Conservation (phyloP, 2,797 vertebrate genomes). For the Hylomyscus alleni region DNA sequence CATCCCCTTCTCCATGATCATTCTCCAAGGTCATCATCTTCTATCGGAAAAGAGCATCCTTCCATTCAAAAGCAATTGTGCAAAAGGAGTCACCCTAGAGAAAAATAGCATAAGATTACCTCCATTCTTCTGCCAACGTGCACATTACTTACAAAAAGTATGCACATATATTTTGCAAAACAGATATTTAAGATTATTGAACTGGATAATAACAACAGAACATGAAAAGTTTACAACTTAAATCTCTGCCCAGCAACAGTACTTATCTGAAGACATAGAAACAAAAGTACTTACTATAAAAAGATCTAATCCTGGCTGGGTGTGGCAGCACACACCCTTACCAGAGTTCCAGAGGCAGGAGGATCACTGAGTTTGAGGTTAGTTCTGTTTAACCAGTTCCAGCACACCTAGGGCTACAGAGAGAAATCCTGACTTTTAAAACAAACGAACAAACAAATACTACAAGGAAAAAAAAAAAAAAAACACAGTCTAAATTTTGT, state of each 20-base stretch:
- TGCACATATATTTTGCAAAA: constrained; percentile 59
- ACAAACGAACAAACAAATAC: neutral
- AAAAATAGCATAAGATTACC: constrained; percentile 74
- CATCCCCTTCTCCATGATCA: constrained; percentile 95
- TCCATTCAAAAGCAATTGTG: constrained; percentile 79
- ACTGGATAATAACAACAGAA: constrained; percentile 18
- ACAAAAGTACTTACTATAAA: constrained; percentile 64
- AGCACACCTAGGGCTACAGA: neutral
- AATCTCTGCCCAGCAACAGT: constrained; percentile 43
- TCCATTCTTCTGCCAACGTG: constrained; percentile 59
- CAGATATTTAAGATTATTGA: constrained; percentile 60
- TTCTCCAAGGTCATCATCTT: constrained; percentile 90
- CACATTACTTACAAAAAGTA: constrained; percentile 21
- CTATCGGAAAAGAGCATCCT: constrained; percentile 87
- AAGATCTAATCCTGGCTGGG: neutral
- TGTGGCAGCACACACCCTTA: neutral
- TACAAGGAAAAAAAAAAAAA: neutral
- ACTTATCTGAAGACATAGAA: constrained; percentile 48
- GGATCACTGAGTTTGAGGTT: neutral
- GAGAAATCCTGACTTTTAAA: neutral
- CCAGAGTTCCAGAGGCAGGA: neutral
- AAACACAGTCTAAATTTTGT: constrained; percentile 16
- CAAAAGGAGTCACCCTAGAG: constrained; percentile 86
- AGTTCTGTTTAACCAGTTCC: neutral
- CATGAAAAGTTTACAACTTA: constrained; percentile 63